Evolutionary conservation across 2,797 vertebrate species (phyloP), one percentile per base, ranked within the genome.

Genomic region (Aphelocoma californica): DNA sequence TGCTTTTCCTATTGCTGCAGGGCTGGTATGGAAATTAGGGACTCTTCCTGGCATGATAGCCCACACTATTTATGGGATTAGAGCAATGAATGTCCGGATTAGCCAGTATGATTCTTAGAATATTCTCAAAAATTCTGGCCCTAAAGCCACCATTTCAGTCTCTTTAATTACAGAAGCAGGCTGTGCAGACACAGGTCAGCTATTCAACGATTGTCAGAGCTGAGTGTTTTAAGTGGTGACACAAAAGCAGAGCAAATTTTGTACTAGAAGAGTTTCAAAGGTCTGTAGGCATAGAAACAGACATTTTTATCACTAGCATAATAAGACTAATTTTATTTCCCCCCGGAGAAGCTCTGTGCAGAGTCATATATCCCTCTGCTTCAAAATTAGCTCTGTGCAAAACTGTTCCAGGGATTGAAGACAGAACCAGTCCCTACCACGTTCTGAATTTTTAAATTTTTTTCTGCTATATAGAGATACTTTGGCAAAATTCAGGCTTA

Each of bases 11-110:
- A 14, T 36, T 90, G 86, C 95, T 95, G 61, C 74, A 85, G 86
- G 95, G 81, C 45, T 79, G 45, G 26, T 79, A 93, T 85, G 86
- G 94, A 96, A 97, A 95, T 67, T 26, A 88, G 21, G 45, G 31
- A 62, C 36, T 61, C 69, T 89, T 91, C 82, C 53, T 86, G 78
- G 28, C 75, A 74, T 80, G 67, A 69, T 58, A 91, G 31, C 66
- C 57, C 38, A 24, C 29, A 38, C 34, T 82, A 10, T 64, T 88
- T 82, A 79, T 40, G 75, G 45, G 84, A 90, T 80, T 81, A 92
- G 25, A 93, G 58, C 3, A 4, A 70, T 36, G 64, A 60, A 81
- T 91, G 38, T 34, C 81, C 82, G 72, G 62, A 95, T 85, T 89
- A 71, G 25, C 50, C 79, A 84, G 21, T 47, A 18, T 24, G 70